Evolutionary conservation across 1,140 invertebrate genomes (phyloP), one percentile per base, ranked within the genome.

Genomic region (Asbolus verrucosus): DNA sequence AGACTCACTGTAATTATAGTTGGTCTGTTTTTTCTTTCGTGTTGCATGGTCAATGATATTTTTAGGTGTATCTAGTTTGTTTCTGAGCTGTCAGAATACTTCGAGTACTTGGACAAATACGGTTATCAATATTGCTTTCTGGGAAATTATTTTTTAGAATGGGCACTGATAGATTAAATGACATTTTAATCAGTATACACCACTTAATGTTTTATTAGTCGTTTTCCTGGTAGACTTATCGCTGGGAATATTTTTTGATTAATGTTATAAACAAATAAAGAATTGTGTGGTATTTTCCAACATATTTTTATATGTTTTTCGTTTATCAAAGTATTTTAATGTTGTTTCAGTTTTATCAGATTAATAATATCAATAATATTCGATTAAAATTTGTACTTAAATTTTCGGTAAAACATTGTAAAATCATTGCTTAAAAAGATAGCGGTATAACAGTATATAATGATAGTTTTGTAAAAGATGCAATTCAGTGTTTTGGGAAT

Each of bases 1-100:
- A 54, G 46, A 54, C 46, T 27, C n/a, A 13, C 21, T 27, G 46
- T 54, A 54, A 54, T 54, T 54, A 54, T 54, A 27, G 19, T 24
- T 21, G 11, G 2, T 43, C 5, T 3, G 14, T 18, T 1, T 1
- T 6, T 2, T 43, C 16, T 43, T 43, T 50, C n/a, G 11, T n/a
- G 6, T 11, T 24, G 21, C 46, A 1, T 54, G 21, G 46, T 54
- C 46, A 30, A n/a, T 24, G 46, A 31, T 13, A 27, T 54, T 8
- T n/a, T 54, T 1, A 43, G 3, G 39, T 5, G 4, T 8, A 27
- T 8, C 3, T 27, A 27, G 8, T 27, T 27, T 27, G 24, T 27
- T 8, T 27, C 8, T 27, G 24, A 27, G 24, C 24, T 27, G 24
- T 27, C 24, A 36, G 4, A 8, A 4, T n/a, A 36, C 33, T 11